Conservation (phyloP, 2,113 vertebrate genomes). For the Puffinus mauretanicus region DNA sequence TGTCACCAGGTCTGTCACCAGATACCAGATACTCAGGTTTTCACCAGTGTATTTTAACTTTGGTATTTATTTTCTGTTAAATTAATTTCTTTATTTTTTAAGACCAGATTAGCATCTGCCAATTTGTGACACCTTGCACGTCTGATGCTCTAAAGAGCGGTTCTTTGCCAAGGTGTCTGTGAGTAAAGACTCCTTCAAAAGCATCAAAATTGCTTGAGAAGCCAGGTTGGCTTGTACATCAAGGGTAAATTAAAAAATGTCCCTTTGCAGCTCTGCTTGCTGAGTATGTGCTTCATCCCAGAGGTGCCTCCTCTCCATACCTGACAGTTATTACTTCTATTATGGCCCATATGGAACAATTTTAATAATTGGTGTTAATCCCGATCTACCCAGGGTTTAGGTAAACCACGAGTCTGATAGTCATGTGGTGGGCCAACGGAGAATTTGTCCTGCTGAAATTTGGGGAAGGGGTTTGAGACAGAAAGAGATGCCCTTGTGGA, state of each 20-base stretch:
- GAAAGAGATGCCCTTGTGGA: background rate
- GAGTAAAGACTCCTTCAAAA: background rate
- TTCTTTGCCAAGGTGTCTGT: background rate
- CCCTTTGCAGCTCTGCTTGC: background rate
- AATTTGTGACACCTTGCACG: background rate
- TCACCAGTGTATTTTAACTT: background rate
- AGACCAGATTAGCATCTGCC: background rate
- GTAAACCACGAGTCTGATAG: background rate
- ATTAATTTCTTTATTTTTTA: background rate
- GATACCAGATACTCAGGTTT: background rate
- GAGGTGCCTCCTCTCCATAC: background rate
- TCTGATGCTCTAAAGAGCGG: background rate
- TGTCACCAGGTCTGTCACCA: background rate
- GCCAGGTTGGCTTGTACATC: background rate
- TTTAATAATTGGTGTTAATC: background rate
- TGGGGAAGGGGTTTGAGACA: background rate
- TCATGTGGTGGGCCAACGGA: background rate
- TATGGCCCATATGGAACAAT: background rate
- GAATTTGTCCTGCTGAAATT: background rate
- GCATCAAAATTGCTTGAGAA: background rate
- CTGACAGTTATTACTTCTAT: background rate
- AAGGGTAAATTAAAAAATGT: background rate
- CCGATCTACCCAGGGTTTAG: background rate
- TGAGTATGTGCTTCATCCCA: background rate
- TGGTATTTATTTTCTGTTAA: background rate